phyloP scores from a whole-genome alignment of 2,113 vertebrate species.

The Lepidothrix coronata region DNA sequence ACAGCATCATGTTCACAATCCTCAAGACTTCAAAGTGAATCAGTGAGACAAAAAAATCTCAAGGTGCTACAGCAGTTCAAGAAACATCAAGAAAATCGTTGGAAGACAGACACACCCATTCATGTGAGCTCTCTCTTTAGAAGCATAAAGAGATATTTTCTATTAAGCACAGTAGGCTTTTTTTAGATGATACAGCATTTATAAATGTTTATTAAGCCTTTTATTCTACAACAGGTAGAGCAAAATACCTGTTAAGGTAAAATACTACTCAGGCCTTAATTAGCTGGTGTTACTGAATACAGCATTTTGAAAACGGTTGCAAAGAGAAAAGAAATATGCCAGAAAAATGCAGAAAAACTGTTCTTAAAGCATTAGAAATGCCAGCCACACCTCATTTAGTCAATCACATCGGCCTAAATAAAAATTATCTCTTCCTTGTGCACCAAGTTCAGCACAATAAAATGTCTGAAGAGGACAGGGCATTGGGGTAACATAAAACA shows the following conservation, averaged over 20 bases:
- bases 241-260: not conserved
- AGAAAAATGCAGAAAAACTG: not conserved
- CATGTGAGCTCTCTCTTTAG: not conserved
- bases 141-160: not conserved
- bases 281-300: not conserved
- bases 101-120: not conserved
- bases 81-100: not conserved
- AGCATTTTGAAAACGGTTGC: not conserved
- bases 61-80: not conserved
- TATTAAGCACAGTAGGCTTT: not conserved
- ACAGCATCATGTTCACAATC: not conserved
- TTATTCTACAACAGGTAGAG: not conserved
- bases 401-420: not conserved
- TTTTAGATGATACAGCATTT: not conserved
- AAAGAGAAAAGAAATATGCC: not conserved
- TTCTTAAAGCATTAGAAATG: not conserved
- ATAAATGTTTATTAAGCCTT: not conserved
- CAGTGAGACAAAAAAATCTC: not conserved
- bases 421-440: not conserved
- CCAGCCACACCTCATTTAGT: not conserved
- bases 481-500: not conserved
- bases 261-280: not conserved
- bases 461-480: fast-evolving
- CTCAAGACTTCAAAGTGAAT: not conserved
- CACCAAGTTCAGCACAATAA: not conserved